Base-by-base conservation (phyloP, 1,140 invertebrate genomes). In the Bombus breviceps region DNA sequence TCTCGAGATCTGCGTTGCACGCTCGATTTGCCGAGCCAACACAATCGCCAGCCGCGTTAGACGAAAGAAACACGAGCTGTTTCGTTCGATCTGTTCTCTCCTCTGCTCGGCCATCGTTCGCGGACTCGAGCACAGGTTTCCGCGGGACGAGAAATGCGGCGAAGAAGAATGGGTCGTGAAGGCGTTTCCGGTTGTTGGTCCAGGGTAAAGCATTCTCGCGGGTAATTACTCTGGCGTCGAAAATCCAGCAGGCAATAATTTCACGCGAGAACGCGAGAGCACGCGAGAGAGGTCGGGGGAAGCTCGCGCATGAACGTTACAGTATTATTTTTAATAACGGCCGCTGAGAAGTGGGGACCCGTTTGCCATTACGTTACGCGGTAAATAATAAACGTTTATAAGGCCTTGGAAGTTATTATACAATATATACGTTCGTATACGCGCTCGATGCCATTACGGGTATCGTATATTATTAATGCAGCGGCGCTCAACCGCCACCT, bases 401-500 rank as follows among this genome's bases (percentile, higher is more conserved):
- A 95, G 94, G 92, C 95, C 94, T 95, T 95, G 94, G 93, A 94
- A 95, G 94, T 95, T 95, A 95, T 95, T 95, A 95, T 95, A 95
- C 93, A 95, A 95, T 95, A 94, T 95, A 95, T 94, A 95, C 91
- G 90, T 92, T 92, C 89, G 93, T 94, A 93, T 95, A 94, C 93
- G 92, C 92, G 92, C 92, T 93, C 93, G 94, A 95, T 94, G 94
- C 94, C 94, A 95, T 95, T 95, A 95, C 92, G 93, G 92, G 90
- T 94, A 94, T 95, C 94, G 94, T 95, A 94, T 95, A 95, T 95
- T 95, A 95, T 95, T 95, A 95, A 95, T 95, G 93, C 94, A 95
- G 95, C 93, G 95, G 83, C 92, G 92, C 94, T 95, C 95, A 95
- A 94, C 93, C 93, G 57, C 57, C 53, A 90, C 69, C 75, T 72